These are phyloP conservation scores for Plagiodera versicolora DNA, from an alignment of 2,888 invertebrate species.

Conservation along the genomic window DNA sequence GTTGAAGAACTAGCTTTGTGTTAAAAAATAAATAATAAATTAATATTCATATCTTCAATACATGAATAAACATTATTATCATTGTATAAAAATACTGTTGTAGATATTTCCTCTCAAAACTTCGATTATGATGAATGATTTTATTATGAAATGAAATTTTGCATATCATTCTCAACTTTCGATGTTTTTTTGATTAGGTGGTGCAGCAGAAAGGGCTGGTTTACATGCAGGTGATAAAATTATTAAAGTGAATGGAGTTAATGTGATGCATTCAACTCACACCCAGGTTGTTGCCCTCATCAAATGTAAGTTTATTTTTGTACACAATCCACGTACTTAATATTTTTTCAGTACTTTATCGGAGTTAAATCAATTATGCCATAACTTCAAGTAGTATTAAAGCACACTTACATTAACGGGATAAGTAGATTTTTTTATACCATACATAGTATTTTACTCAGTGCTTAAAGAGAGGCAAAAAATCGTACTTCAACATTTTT, in stretches of 20 bases:
- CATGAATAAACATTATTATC: no score
- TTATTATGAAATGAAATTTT: no score
- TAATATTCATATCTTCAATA: no score
- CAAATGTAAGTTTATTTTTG: conserved; percentile 69
- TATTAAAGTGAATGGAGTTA: conserved; percentile 89
- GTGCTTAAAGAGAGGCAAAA: no score
- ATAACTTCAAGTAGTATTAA: neutral
- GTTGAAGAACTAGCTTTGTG: no score
- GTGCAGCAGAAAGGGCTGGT: conserved; percentile 91
- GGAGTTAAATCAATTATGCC: neutral
- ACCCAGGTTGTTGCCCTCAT: conserved; percentile 95
- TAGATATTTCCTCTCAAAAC: no score
- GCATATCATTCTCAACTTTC: no score
- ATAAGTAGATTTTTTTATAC: no score
- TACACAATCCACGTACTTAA: conserved; percentile 1
- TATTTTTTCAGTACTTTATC: conserved; percentile 1
- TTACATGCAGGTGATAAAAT: conserved; percentile 92
- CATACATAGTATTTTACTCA: no score
- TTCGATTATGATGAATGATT: no score
- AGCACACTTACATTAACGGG: neutral
- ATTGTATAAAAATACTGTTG: no score
- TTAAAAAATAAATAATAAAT: no score
- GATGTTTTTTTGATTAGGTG: conserved; percentile 62
- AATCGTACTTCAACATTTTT: neutral
- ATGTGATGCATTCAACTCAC: conserved; percentile 90